Evolutionary conservation across 1,140 invertebrate species (phyloP).

Genomic region (Geopemphigus sp.): DNA sequence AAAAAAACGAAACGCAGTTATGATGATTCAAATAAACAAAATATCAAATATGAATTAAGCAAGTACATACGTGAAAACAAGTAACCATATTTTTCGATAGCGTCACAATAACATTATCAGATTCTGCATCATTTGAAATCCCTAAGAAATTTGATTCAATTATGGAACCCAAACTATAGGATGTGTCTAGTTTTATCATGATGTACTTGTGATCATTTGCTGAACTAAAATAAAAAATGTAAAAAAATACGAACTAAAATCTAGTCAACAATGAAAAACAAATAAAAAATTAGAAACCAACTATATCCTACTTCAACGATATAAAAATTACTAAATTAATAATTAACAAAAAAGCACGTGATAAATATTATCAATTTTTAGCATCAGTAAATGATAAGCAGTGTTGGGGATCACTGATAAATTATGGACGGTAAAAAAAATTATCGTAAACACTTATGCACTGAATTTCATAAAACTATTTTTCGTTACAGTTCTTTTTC

Average conservation of each 20-base stretch:
- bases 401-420: no score
- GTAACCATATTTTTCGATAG: slow-evolving; percentile 44
- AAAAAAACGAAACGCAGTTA: not conserved
- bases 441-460: not conserved
- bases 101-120: slow-evolving; percentile 34
- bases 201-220: slow-evolving; percentile 26
- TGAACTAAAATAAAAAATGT: not conserved
- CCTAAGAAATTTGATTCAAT: slow-evolving; percentile 42
- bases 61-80: slow-evolving; percentile 44
- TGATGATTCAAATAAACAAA: not conserved
- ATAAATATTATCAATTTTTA: not conserved
- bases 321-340: not conserved
- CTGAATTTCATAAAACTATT: not conserved
- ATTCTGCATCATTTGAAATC: slow-evolving; percentile 29
- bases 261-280: no score
- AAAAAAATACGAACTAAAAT: no score
- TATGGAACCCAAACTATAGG: slow-evolving; percentile 42
- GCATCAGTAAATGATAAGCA: not conserved
- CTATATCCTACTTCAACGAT: no score
- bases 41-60: not conserved
- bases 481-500: no score
- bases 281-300: no score
- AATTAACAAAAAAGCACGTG: slow-evolving; percentile 23
- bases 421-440: no score
- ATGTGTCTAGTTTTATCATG: slow-evolving; percentile 46